A percentile compares a stretch with the other conserved stretches of the same genome.
phyloP scores from a whole-genome alignment of 2,113 vertebrate genomes.

The Ophiodon elongatus region DNA sequence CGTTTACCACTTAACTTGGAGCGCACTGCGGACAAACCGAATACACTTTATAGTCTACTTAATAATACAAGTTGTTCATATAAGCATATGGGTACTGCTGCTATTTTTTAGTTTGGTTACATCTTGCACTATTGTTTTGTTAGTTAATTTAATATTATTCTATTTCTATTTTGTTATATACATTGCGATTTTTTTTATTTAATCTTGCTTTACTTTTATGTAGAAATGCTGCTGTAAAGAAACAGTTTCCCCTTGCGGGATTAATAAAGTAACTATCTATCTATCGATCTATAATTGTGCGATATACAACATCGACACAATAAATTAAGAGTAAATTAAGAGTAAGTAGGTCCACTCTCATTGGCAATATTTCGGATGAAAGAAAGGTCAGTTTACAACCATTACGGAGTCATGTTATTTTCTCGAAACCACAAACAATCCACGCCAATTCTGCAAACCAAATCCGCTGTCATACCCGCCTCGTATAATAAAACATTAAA shows the following conservation, averaged over 20 bases:
- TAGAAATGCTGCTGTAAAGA: no score
- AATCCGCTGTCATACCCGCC: not conserved
- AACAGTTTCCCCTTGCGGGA: no score
- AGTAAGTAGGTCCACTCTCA: no score
- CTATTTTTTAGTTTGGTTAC: no score
- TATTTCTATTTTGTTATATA: no score
- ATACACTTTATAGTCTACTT: no score
- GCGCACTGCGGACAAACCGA: not conserved
- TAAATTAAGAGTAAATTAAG: accelerated
- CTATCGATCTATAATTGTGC: not conserved
- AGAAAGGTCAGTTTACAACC: not conserved
- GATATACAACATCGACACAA: not conserved
- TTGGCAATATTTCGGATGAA: not conserved
- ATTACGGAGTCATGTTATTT: not conserved
- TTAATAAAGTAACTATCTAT: no score
- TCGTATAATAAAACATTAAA: not conserved
- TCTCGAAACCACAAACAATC: not conserved
- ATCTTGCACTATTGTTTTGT: no score
- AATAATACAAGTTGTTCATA: not conserved
- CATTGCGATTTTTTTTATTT: no score
- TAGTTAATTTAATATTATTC: no score
- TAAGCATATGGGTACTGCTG: not conserved
- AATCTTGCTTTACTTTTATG: no score
- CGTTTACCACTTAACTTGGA: accelerated
- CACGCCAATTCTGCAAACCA: not conserved